Conservation (phyloP, 2,113 vertebrate genomes). For the Chaetodon auriga region DNA sequence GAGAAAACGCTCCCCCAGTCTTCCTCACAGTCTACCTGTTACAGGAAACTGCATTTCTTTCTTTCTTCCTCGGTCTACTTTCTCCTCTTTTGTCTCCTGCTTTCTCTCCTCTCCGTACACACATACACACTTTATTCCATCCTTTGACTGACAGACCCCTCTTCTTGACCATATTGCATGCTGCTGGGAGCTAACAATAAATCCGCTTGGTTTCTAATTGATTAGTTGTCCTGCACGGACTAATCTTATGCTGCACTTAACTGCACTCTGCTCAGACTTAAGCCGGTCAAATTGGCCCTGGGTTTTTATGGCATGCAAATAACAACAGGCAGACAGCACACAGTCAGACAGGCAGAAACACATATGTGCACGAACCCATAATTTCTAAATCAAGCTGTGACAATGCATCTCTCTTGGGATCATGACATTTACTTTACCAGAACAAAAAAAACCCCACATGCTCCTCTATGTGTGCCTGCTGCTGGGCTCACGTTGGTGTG, state of each 20-base stretch:
- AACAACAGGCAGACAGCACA: conserved; percentile 4
- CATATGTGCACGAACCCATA: conserved; percentile 8
- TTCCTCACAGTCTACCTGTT: conserved; percentile 35
- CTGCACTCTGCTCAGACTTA: conserved; percentile 9
- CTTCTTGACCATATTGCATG: conserved; percentile 1
- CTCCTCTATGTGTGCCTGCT: background rate
- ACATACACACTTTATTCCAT: background rate
- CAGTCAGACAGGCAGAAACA: conserved; percentile 13
- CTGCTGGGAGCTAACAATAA: conserved; percentile 31
- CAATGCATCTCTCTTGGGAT: background rate
- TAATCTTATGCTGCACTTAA: conserved; percentile 35
- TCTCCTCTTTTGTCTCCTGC: no score
- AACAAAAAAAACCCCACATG: conserved; percentile 42
- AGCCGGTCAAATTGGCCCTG: conserved; percentile 13
- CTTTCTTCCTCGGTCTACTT: background rate
- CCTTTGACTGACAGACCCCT: conserved; percentile 8
- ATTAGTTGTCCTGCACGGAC: conserved; percentile 20
- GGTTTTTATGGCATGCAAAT: conserved; percentile 32
- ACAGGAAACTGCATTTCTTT: conserved; percentile 52
- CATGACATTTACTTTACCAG: conserved; percentile 30
- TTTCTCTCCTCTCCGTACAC: background rate
- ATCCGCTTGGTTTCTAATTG: conserved; percentile 46
- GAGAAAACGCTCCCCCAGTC: conserved; percentile 44
- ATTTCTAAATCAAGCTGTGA: conserved; percentile 32
- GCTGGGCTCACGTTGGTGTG: background rate